Percentiles rank a stretch among this genome's conserved stretches.
These are phyloP conservation scores for Hippocampus guttulatus DNA, from an alignment of 2,113 vertebrate genomes.

Conservation along the genomic window DNA sequence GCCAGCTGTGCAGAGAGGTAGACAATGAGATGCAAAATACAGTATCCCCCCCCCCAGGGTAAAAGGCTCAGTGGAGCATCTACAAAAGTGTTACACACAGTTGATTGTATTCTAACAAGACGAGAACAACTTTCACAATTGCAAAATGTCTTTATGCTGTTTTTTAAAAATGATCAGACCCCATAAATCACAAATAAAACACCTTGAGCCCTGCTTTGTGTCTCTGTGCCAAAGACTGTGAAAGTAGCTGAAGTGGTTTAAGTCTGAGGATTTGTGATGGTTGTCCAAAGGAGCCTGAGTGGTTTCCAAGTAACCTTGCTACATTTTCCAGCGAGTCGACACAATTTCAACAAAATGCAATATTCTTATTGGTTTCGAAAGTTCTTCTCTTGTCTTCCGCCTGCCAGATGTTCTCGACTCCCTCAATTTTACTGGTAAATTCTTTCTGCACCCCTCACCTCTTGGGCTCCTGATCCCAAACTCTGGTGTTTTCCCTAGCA, in stretches of 20 bases:
- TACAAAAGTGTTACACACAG: background rate
- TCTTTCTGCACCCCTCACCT: background rate
- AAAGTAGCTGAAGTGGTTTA: background rate
- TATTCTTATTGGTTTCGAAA: background rate
- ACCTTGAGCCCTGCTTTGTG: background rate
- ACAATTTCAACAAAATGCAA: background rate
- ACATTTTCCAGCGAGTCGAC: conserved; percentile 3
- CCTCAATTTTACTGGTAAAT: background rate
- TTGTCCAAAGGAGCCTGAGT: conserved; percentile 13
- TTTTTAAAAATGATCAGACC: background rate
- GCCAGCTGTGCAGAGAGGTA: conserved; percentile 28
- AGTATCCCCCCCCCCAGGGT: conserved; percentile 1
- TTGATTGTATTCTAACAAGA: background rate
- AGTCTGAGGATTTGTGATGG: background rate
- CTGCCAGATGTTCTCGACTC: background rate
- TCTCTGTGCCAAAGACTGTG: no score
- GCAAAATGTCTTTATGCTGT: background rate
- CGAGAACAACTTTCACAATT: background rate
- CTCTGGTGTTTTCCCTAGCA: conserved; percentile 10
- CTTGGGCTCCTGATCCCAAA: conserved; percentile 19
- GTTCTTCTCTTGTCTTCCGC: background rate
- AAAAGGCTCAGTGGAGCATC: conserved; percentile 6
- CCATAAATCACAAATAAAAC: background rate
- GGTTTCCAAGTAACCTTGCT: background rate
- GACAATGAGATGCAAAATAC: conserved; percentile 29